Evolutionary conservation across 2,888 invertebrate genomes (phyloP).

Genomic region (Anagyrus pseudococci): DNA sequence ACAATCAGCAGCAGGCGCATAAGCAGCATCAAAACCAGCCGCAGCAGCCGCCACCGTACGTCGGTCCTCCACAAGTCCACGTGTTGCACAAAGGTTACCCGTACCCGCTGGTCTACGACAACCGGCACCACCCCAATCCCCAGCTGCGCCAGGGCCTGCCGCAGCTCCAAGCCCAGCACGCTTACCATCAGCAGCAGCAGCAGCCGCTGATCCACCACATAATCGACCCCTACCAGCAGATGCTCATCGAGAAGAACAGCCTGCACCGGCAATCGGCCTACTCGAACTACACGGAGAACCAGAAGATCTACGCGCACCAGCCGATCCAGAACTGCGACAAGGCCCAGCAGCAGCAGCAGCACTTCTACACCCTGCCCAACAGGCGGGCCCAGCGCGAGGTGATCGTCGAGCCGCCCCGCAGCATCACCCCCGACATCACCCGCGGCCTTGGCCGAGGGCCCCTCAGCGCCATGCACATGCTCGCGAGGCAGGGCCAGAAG

Average conservation of each 20-base stretch:
- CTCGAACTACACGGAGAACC: conserved; percentile 34
- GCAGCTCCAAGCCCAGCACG: conserved; percentile 11
- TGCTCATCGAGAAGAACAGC: conserved; percentile 21
- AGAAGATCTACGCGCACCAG: conserved; percentile 36
- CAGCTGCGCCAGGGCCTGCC: conserved; percentile 8
- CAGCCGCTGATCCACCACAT: conserved; percentile 8
- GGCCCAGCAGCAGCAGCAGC: conserved; percentile 39
- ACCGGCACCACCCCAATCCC: conserved; percentile 27
- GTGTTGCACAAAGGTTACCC: conserved; percentile 34
- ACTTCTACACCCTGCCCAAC: conserved; percentile 62
- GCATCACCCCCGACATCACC: conserved; percentile 66
- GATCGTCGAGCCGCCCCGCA: conserved; percentile 59
- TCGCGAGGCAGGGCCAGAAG: conserved; percentile 53
- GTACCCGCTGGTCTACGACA: conserved; percentile 30
- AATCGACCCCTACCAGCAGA: conserved; percentile 19
- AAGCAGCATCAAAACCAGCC: conserved; percentile 32
- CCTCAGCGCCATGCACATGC: conserved; percentile 52
- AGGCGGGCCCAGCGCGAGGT: conserved; percentile 61
- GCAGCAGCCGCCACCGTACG: conserved; percentile 49
- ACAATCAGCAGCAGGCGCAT: conserved; percentile 33
- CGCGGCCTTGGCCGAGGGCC: conserved; percentile 59
- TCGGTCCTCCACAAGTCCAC: conserved; percentile 48
- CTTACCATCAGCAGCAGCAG: conserved; percentile 21
- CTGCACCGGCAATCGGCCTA: conserved; percentile 1
- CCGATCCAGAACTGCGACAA: conserved; percentile 35